phyloP scores from a whole-genome alignment of 2,113 vertebrate species.

The Taurulus bubalis region DNA sequence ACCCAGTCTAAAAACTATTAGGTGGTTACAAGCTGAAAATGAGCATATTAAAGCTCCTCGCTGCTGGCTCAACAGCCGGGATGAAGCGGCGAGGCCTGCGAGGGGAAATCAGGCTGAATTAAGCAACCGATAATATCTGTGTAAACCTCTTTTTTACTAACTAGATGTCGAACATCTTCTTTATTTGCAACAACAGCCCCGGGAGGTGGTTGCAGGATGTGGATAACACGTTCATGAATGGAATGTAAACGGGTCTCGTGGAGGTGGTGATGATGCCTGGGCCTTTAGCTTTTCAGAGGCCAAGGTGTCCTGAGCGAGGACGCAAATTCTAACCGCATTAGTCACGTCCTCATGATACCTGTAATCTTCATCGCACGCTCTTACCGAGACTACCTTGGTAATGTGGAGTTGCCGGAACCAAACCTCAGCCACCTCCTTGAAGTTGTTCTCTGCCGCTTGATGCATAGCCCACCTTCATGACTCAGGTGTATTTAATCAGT shows the following conservation, averaged over 20 bases:
- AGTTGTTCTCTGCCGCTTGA: slow-evolving; percentile 35
- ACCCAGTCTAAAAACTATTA: slow-evolving; percentile 67
- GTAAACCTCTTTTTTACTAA: slow-evolving; percentile 45
- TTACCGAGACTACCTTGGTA: slow-evolving; percentile 17
- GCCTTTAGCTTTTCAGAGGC: slow-evolving; percentile 16
- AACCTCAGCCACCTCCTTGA: neutral
- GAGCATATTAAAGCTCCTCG: slow-evolving; percentile 56
- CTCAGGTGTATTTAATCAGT: slow-evolving; percentile 52
- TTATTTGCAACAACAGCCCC: slow-evolving; percentile 21
- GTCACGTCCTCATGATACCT: slow-evolving; percentile 19
- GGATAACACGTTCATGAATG: slow-evolving; percentile 36
- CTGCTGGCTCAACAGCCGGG: slow-evolving; percentile 33
- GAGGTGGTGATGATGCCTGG: slow-evolving; percentile 25
- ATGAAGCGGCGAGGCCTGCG: slow-evolving; percentile 37
- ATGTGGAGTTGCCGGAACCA: slow-evolving; percentile 16
- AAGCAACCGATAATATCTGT: slow-evolving; percentile 35
- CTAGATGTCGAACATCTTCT: slow-evolving; percentile 36
- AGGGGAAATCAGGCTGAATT: slow-evolving; percentile 53
- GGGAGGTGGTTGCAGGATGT: neutral
- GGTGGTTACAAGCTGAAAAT: slow-evolving; percentile 56
- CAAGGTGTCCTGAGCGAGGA: slow-evolving; percentile 8
- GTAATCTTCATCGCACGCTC: neutral
- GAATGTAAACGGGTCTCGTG: slow-evolving; percentile 22
- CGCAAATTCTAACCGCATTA: slow-evolving; percentile 35
- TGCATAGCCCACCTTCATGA: slow-evolving; percentile 27